These are phyloP conservation scores for Ruditapes philippinarum DNA, from an alignment of 1,140 invertebrate species.

Conservation along the genomic window DNA sequence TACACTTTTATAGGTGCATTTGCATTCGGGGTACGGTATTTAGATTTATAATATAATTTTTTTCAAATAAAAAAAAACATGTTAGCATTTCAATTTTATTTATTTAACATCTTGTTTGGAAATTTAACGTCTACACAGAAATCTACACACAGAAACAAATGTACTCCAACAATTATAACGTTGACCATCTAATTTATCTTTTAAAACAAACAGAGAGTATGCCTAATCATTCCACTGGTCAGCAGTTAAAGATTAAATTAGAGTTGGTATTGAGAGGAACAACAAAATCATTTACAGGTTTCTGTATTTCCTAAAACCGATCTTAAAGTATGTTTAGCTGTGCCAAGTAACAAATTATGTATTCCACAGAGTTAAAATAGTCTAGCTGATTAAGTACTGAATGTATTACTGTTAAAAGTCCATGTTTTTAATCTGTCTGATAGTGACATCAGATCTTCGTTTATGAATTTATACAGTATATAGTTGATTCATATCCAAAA, in stretches of 20 bases:
- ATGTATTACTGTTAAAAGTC: background rate
- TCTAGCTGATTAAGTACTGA: background rate
- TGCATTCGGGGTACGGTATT: constrained; percentile 19
- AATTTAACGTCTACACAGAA: background rate
- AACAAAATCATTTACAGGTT: background rate
- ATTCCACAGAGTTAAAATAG: background rate
- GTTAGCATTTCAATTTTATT: background rate
- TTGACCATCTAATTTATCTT: background rate
- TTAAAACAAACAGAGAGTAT: constrained; percentile 4
- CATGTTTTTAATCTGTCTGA: constrained; percentile 5
- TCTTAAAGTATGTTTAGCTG: background rate
- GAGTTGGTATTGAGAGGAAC: background rate
- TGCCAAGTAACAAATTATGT: constrained; percentile 18
- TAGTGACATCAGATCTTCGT: background rate
- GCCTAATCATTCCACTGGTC: constrained; percentile 3
- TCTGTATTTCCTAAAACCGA: background rate
- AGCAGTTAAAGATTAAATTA: background rate
- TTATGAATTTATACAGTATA: background rate
- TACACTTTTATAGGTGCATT: background rate
- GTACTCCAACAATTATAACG: background rate
- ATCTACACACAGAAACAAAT: constrained; percentile 1
- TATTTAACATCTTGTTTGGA: background rate
- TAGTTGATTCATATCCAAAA: background rate
- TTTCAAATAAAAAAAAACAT: background rate
- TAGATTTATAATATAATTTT: constrained; percentile 9